Conservation (phyloP, 2,113 vertebrate genomes). For the Salvator merianae region DNA sequence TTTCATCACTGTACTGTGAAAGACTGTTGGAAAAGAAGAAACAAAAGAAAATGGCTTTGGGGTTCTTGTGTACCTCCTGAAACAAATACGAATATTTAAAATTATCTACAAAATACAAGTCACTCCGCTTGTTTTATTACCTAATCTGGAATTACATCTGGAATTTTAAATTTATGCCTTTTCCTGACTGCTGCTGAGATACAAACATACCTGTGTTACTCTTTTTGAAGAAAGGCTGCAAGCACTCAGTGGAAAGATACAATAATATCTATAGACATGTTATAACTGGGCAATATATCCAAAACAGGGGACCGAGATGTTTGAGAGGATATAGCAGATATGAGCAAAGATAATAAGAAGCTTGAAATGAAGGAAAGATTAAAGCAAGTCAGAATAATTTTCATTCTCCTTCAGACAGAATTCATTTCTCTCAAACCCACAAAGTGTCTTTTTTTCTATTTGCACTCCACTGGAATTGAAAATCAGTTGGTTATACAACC, state of each 20-base stretch:
- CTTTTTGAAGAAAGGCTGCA: neutral
- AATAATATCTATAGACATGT: neutral
- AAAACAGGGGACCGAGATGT: neutral
- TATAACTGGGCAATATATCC: neutral
- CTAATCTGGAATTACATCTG: neutral
- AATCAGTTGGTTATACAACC: too few species aligned
- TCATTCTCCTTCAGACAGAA: neutral
- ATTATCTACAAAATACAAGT: constrained; percentile 15
- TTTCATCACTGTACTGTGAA: constrained; percentile 98
- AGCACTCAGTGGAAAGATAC: neutral
- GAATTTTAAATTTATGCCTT: neutral
- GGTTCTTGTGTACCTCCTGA: neutral
- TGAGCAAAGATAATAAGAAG: neutral
- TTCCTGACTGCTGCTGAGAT: neutral
- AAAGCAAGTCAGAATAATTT: neutral
- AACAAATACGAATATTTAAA: constrained; percentile 17
- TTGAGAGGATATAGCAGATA: neutral
- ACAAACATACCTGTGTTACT: neutral
- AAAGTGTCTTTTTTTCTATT: too few species aligned
- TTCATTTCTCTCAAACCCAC: too few species aligned
- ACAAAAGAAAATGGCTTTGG: constrained; percentile 30
- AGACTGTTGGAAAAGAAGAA: constrained; percentile 76
- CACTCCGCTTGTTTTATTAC: neutral
- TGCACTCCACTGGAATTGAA: too few species aligned
- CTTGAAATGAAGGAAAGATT: neutral